phyloP scores from a whole-genome alignment of 2,888 invertebrate species.

The Teleiodes luculella region DNA sequence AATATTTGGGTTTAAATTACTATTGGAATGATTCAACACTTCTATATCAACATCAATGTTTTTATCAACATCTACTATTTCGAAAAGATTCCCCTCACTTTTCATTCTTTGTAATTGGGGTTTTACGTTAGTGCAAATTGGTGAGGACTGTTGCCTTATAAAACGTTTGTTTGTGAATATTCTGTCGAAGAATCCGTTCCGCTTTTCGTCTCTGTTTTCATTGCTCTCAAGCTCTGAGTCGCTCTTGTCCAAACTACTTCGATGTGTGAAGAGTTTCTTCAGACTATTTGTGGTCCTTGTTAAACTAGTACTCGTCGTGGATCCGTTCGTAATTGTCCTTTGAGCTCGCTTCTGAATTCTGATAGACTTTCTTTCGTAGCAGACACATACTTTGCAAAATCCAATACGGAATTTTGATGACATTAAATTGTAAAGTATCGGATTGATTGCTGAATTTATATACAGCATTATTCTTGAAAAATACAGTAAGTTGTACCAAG shows the following conservation, averaged over 20 bases:
- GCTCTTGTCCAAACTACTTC: constrained; percentile 63
- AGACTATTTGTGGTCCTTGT: constrained; percentile 80
- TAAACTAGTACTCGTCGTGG: constrained; percentile 79
- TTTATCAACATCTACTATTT: constrained; percentile 41
- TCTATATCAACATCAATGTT: constrained; percentile 36
- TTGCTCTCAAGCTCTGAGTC: constrained; percentile 49
- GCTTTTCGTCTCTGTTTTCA: constrained; percentile 46
- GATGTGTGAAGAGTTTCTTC: constrained; percentile 69
- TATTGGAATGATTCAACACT: constrained; percentile 64
- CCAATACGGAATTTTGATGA: constrained; percentile 93
- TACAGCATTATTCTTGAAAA: constrained; percentile 93
- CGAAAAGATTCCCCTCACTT: constrained; percentile 60
- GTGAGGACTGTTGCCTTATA: constrained; percentile 66
- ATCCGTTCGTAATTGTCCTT: constrained; percentile 80
- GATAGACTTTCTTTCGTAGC: constrained; percentile 65
- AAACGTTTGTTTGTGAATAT: constrained; percentile 58
- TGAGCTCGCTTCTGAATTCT: constrained; percentile 59
- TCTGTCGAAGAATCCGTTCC: constrained; percentile 53
- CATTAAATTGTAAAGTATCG: constrained; percentile 94
- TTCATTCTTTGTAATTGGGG: constrained; percentile 50
- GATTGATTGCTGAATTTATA: constrained; percentile 93
- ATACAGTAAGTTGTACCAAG: constrained; percentile 89
- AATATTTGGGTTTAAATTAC: constrained; percentile 47
- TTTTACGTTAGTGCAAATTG: constrained; percentile 52
- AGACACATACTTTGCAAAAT: constrained; percentile 83